Evolutionary conservation across 2,888 invertebrate species (phyloP).

Genomic region (Nebria salina): DNA sequence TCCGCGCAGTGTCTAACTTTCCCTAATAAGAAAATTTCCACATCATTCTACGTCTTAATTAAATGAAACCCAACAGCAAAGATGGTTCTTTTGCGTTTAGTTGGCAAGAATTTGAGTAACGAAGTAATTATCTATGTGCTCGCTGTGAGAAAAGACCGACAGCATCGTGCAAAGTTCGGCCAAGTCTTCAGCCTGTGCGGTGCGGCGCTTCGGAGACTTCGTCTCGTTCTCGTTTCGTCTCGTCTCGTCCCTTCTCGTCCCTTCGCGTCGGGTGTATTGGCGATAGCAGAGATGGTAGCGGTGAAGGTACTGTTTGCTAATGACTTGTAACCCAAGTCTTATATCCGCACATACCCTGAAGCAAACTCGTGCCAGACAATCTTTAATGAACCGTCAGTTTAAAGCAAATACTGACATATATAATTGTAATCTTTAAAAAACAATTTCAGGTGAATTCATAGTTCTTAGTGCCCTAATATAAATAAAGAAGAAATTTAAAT

Average conservation of each 20-base stretch:
- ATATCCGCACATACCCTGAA: not conserved
- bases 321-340: slow-evolving; percentile 47
- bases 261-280: not conserved
- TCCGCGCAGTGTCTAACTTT: slow-evolving; percentile 45
- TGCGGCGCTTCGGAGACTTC: not conserved
- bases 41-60: slow-evolving; percentile 60
- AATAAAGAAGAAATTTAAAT: no score
- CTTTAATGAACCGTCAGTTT: slow-evolving; percentile 38
- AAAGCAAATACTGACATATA: slow-evolving; percentile 27
- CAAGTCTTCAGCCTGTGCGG: slow-evolving; percentile 13
- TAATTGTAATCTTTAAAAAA: not conserved
- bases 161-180: slow-evolving; percentile 21
- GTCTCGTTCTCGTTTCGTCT: not conserved
- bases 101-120: slow-evolving; percentile 63
- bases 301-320: slow-evolving; percentile 32
- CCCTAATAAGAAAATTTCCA: slow-evolving; percentile 46
- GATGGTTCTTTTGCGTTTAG: slow-evolving; percentile 56
- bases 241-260: not conserved
- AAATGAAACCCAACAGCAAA: slow-evolving; percentile 59
- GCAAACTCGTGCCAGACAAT: slow-evolving; percentile 2
- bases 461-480: no score
- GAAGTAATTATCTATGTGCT: slow-evolving; percentile 63
- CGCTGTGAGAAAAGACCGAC: slow-evolving; percentile 55
- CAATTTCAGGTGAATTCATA: no score
- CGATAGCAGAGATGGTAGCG: slow-evolving; percentile 25